Evolutionary conservation across 2,113 vertebrate species (phyloP).

Genomic region (Pipa parva): DNA sequence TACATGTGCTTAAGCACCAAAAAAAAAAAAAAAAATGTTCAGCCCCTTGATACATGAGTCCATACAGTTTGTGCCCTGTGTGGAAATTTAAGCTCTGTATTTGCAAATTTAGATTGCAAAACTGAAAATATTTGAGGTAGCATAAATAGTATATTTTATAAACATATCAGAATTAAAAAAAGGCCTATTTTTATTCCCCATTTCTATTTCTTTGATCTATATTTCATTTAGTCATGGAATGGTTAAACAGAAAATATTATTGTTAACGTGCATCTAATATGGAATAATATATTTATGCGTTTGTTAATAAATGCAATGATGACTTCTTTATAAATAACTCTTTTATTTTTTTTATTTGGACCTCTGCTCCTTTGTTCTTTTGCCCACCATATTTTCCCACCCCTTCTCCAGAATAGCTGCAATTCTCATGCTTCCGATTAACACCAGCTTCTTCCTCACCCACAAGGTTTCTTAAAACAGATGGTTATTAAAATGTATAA

Average conservation of each 20-base stretch:
- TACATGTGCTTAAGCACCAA: no score
- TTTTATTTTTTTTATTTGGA: not conserved
- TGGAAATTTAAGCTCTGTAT: no score
- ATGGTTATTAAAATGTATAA: slow-evolving; percentile 29
- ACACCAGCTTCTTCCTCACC: not conserved
- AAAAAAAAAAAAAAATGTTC: no score
- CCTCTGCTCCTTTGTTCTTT: not conserved
- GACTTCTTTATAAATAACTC: slow-evolving; percentile 1
- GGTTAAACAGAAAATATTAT: not conserved
- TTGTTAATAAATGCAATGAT: not conserved
- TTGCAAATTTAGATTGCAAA: no score
- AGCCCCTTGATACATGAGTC: no score
- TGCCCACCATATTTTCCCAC: not conserved
- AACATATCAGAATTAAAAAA: slow-evolving; percentile 17
- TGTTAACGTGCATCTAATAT: not conserved
- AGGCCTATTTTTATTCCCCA: not conserved
- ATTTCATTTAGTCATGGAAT: not conserved
- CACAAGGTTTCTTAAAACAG: slow-evolving; percentile 10
- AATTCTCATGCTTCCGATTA: not conserved
- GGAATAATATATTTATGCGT: not conserved
- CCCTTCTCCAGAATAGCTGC: not conserved
- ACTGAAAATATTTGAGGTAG: no score
- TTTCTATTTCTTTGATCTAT: slow-evolving; percentile 3
- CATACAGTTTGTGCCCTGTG: no score
- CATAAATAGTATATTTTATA: no score